Base-by-base conservation (phyloP, 2,888 invertebrate species). In the Ypsolopha scabrella region DNA sequence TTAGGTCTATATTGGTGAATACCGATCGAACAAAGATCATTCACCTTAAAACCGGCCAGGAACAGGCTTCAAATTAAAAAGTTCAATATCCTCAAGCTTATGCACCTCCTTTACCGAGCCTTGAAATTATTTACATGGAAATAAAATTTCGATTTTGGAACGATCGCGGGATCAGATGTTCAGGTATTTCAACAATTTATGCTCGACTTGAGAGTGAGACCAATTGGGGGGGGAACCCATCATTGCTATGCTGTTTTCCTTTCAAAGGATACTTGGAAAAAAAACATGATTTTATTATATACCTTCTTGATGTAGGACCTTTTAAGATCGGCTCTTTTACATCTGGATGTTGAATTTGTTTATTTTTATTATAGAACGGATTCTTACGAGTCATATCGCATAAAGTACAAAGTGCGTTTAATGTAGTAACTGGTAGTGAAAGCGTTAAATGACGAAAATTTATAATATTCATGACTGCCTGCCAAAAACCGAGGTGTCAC, bases 1-100 rank as follows among this genome's bases (percentile, higher is more conserved):
- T 47, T 37, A 13, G 35, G 24, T 35, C 35, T 73, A 70, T 73
- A 69, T 71, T 67, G 68, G 70, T 71, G 75, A 75, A 83, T 82
- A 73, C 75, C 75, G 72, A 74, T 79, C 65, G 58, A 64, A 36
- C 39, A 13, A 51, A 70, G 83, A 77, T 62, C 82, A 66, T 82
- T 85, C 72, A 85, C 81, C 86, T 79, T 73, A 64, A 75, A 82
- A 86, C 85, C 82, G 83, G 83, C 71, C 75, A 67, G 68, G 64
- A 62, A 68, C 72, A 62, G 65, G 67, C 68, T 65, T 62, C 68
- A 58, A 73, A 73, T 60, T 65, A 58, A 52, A 62, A 69, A 71
- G 85, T 82, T 83, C 85, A 80, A 72, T 79, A 81, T 83, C 80
- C 85, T 74, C 77, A 39, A 11, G 36, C 41, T 24, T 41, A 33